Conservation (phyloP, 1,140 invertebrate genomes). For the Chlorops oryzae region DNA sequence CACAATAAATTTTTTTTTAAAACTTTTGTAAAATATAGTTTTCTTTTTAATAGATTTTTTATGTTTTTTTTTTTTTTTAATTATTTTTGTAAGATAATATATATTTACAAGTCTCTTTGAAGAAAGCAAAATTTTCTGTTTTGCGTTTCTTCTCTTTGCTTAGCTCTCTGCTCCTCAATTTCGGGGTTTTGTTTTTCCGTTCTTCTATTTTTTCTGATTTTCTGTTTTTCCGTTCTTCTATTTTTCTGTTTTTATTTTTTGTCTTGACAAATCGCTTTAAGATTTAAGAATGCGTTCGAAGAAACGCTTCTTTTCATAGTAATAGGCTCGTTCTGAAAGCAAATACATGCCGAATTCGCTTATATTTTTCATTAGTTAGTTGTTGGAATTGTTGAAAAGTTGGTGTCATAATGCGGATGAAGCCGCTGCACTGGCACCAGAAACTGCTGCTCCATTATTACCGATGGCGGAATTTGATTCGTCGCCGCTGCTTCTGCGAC, state of each 20-base stretch:
- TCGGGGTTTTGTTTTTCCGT: slow-evolving; percentile 35
- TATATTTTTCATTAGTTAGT: slow-evolving; percentile 47
- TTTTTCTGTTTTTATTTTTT: neutral
- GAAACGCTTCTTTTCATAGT: slow-evolving; percentile 41
- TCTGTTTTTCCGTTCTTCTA: slow-evolving; percentile 3
- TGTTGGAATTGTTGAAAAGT: slow-evolving; percentile 38
- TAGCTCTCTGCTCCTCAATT: slow-evolving; percentile 25
- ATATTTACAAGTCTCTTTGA: too few relatives aligned
- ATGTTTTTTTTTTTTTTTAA: slow-evolving; percentile 35
- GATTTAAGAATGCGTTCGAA: slow-evolving; percentile 19
- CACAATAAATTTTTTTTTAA: neutral
- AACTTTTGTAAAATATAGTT: slow-evolving; percentile 17
- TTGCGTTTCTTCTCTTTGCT: slow-evolving; percentile 19
- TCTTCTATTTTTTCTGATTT: slow-evolving; percentile 25
- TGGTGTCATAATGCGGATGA: slow-evolving; percentile 45
- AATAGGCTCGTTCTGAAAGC: slow-evolving; percentile 34
- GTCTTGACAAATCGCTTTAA: neutral
- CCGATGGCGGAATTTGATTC: too few relatives aligned
- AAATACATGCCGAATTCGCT: slow-evolving; percentile 42
- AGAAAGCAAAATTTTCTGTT: too few relatives aligned
- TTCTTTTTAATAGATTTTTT: slow-evolving; percentile 16
- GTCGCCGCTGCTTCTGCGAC: slow-evolving; percentile 31
- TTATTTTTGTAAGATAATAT: slow-evolving; percentile 39
- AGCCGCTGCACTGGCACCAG: too few relatives aligned
- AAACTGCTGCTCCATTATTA: slow-evolving; percentile 1